These are phyloP conservation scores for Telmatochromis sp. DNA, from an alignment of 2,113 vertebrate species.

Conservation along the genomic window DNA sequence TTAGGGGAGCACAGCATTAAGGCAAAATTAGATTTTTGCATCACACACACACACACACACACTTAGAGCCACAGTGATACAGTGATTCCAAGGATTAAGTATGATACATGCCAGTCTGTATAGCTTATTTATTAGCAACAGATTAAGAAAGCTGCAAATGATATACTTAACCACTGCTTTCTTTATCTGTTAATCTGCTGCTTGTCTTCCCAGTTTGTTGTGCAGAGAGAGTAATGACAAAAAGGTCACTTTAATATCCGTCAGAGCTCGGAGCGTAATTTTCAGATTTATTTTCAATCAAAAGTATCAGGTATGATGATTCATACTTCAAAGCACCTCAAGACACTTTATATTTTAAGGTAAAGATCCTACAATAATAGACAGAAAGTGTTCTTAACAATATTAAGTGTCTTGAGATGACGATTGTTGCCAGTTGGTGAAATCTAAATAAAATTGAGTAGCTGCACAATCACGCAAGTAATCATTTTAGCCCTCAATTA, in stretches of 20 bases:
- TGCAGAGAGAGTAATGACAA: background rate
- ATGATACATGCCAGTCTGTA: background rate
- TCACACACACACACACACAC: background rate
- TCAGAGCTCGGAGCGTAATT: background rate
- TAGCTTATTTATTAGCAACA: background rate
- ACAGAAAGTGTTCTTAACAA: background rate
- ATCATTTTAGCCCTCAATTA: background rate
- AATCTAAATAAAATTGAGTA: background rate
- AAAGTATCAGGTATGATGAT: background rate
- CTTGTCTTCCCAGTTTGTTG: background rate
- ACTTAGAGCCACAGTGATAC: background rate
- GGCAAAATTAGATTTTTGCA: background rate
- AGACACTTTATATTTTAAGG: background rate
- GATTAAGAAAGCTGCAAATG: background rate
- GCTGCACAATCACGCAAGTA: rapidly evolving
- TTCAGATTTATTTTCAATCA: background rate
- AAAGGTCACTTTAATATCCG: background rate
- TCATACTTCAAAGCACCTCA: background rate
- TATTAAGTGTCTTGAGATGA: background rate
- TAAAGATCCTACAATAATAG: background rate
- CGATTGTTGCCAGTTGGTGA: background rate
- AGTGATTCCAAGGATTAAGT: background rate
- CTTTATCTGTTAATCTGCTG: background rate
- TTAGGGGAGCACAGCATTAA: background rate
- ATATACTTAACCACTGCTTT: background rate